phyloP scores from a whole-genome alignment of 1,140 invertebrate genomes.

The Homalodisca vitripennis region DNA sequence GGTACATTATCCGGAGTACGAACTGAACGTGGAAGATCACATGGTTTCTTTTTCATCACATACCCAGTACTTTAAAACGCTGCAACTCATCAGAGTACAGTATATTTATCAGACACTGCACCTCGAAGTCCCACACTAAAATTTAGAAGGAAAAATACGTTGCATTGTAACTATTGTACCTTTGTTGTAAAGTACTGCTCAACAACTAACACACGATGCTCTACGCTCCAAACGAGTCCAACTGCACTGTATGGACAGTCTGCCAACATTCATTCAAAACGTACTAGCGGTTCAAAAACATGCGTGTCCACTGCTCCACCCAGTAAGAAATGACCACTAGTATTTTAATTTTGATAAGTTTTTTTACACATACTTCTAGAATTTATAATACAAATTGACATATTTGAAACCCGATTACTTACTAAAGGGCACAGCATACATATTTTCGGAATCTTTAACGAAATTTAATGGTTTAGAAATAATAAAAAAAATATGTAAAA shows the following conservation, averaged over 20 bases:
- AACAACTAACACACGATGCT: neutral
- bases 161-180: neutral
- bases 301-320: slow-evolving; percentile 8
- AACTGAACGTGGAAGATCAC: neutral
- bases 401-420: no score
- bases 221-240: neutral
- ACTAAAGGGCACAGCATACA: no score
- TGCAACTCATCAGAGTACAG: slow-evolving; percentile 34
- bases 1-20: neutral
- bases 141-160: neutral
- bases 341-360: no score
- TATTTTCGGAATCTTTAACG: no score
- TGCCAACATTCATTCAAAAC: neutral
- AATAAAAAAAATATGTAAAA: no score
- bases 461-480: no score
- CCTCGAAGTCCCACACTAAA: neutral
- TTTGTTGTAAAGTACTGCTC: neutral
- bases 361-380: no score
- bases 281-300: slow-evolving; percentile 1
- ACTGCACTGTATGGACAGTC: neutral
- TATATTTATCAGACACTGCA: slow-evolving; percentile 31
- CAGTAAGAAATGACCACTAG: no score
- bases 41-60: slow-evolving; percentile 19
- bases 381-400: no score
- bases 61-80: slow-evolving; percentile 34